Base-by-base conservation (phyloP, 2,113 vertebrate species). In the Greenwoodochromis staneri region DNA sequence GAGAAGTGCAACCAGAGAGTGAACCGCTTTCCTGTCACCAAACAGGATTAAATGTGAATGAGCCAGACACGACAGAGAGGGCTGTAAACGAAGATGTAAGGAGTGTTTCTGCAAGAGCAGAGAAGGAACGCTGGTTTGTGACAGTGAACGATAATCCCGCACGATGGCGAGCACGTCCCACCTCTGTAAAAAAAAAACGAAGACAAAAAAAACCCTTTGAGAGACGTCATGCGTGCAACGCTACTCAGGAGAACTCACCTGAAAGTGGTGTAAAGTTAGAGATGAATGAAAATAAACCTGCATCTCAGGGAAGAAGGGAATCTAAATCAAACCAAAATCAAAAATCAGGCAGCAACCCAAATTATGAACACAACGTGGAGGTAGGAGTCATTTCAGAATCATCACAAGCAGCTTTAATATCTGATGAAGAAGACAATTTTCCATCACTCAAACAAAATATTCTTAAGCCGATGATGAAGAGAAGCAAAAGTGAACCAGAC, bases 91-190 rank as follows among this genome's bases (percentile, higher is more conserved):
- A 80, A 51, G 57, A 16, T 5, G 83, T 49, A 24, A 83, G 27
- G 47, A 71, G 55, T 34, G 42, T 47, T 14, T 14, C 89, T n/a
- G 4, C 42, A 13, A 93, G 57, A 82, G 80, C 83, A 51, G 94
- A 96, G 76, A 96, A 93, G 38, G 97, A 97, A 83, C 95, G 95
- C n/a, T 96, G 96, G 96, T 96, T 97, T 40, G 95, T 97, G 80
- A 96, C 96, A 8, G 90, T 96, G 69, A 95, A 95, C n/a, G 91
- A 93, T 42, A 93, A 51, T 31, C 91, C 85, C 3, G 38, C 59
- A 42, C 83, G 40, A 24, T 81, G 57, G 55, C 89, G 55, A 55
- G 38, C 9, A 17, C 61, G 53, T 19, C 34, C 34, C 6, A 7
- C 55, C 24, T 38, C 89, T 16, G 73, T 83, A 7, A 93, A 93